Evolutionary conservation across 2,797 vertebrate species (phyloP).

Genomic region (Kryptopterus vitreolus): DNA sequence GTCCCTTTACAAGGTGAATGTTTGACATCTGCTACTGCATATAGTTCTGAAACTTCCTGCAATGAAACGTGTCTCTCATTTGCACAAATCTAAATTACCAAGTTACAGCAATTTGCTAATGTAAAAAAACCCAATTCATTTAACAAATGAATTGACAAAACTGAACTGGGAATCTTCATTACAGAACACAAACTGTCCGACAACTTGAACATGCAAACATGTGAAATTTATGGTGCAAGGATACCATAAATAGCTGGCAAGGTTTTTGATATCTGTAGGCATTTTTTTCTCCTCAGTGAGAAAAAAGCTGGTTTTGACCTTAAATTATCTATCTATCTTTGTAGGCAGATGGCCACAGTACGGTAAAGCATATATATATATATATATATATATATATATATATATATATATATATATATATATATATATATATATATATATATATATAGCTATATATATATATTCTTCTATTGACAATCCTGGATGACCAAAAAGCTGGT

Average conservation of each 20-base stretch:
- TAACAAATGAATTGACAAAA: background rate
- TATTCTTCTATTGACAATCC: too few relatives aligned
- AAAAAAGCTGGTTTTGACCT: background rate
- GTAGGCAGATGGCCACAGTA: background rate
- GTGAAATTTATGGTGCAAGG: background rate
- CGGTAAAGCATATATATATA: too few relatives aligned
- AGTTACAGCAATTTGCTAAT: background rate
- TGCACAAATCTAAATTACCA: background rate
- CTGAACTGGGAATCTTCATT: background rate
- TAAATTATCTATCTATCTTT: background rate
- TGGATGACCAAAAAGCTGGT: background rate
- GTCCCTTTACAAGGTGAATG: background rate
- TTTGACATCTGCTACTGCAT: background rate
- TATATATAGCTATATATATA: too few relatives aligned
- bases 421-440: too few relatives aligned
- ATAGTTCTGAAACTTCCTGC: slow-evolving; percentile 15
- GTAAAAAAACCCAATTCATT: background rate
- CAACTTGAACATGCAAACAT: background rate
- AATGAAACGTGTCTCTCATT: background rate
- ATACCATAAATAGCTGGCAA: too few relatives aligned
- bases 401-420: too few relatives aligned
- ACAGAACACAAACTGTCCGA: too few relatives aligned
- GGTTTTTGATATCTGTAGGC: background rate
- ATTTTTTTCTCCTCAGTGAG: background rate
- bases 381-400: too few relatives aligned